Evolutionary conservation across 2,797 vertebrate genomes (phyloP).

Genomic region (Eptatretus atami): DNA sequence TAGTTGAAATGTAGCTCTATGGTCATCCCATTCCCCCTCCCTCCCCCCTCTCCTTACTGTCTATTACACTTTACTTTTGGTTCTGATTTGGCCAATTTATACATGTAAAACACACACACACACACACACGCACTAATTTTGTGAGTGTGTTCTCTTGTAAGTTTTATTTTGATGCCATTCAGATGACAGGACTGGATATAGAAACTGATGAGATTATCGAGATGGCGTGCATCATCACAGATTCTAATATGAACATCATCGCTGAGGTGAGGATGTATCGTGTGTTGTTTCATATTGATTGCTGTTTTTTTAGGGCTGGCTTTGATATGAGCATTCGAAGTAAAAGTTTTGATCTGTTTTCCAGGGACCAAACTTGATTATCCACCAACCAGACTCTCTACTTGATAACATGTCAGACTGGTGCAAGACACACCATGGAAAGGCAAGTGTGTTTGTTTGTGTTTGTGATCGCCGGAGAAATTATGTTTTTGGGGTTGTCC

Average conservation of each 20-base stretch:
- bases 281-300: constrained; percentile 4
- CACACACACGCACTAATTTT: too few relatives aligned
- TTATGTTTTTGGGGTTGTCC: too few relatives aligned
- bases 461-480: too few relatives aligned
- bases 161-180: constrained; percentile 6
- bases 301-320: constrained; percentile 9
- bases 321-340: constrained; percentile 9
- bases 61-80: too few relatives aligned
- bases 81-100: too few relatives aligned
- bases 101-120: too few relatives aligned
- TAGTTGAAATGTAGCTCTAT: too few relatives aligned
- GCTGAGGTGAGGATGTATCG: constrained; percentile 26
- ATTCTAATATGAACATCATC: constrained; percentile 43
- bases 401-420: constrained; percentile 75
- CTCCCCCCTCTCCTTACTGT: too few relatives aligned
- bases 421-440: constrained; percentile 76
- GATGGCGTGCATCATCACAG: constrained; percentile 79
- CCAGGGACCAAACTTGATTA: constrained; percentile 73
- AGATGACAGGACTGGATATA: constrained; percentile 84
- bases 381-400: constrained; percentile 49
- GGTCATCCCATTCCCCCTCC: too few relatives aligned
- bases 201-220: constrained; percentile 74
- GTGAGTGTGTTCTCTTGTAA: too few relatives aligned
- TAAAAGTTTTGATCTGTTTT: constrained; percentile 8
- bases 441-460: constrained; percentile 20